Evolutionary conservation across 2,113 vertebrate genomes (phyloP), one percentile per base, ranked within the genome.

Genomic region (Phylloscopus trochilus): DNA sequence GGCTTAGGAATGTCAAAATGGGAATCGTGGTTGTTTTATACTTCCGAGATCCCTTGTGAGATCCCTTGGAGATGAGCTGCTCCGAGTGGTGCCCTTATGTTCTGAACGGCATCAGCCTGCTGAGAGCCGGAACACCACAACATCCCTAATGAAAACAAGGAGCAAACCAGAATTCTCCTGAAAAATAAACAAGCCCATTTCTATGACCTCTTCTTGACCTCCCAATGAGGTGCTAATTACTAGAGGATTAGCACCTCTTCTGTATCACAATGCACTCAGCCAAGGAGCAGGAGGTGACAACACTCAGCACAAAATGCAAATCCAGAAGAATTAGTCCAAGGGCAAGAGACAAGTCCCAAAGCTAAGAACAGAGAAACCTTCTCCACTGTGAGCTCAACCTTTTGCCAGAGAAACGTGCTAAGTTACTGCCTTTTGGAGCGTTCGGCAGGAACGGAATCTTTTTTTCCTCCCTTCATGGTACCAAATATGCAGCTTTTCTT

Each of bases 191-290:
- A 83, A 83, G 30, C 62, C 81, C 77, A 59, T 69, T 80, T 88
- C 85, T 80, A 41, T 95, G 94, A 97, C 97, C 95, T 79, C 81
- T 75, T 83, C 75, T 66, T 97, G 97, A 97, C 95, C 94, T 87
- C 89, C 87, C 66, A 85, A 97, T 69, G 96, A 98, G 97, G 97
- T 98, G 98, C 97, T 98, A 98, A 98, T 97, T 95, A 96, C 92
- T 67, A 18, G 75, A 88, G 97, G 96, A 98, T 98, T 98, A 98
- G 92, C 98, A 96, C 97, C 93, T 98, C 96, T 73, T 82, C 67
- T 84, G 58, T 94, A 87, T 97, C 96, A 97, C 92, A 95, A 80
- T 75, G 73, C 55, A 44, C 78, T 58, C 84, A 81, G 83, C 89
- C 47, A 87, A 79, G 79, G 64, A 91, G 87, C 88, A 68, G 77